Conservation (phyloP, 2,888 invertebrate species). For the Nipponacmea schrenckii region DNA sequence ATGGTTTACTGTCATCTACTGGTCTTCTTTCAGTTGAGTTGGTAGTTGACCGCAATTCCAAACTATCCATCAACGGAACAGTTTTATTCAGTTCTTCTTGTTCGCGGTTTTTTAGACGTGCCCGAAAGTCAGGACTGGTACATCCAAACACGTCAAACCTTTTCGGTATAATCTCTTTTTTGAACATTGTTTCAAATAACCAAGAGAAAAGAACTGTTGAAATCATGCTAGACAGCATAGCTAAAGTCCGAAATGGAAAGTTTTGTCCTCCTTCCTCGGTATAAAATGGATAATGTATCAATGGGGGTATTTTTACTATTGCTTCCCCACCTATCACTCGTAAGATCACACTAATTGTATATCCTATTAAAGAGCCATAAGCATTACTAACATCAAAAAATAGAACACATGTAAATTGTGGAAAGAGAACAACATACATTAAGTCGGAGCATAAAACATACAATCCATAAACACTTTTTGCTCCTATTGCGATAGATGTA, state of each 20-base stretch:
- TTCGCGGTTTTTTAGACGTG: not conserved
- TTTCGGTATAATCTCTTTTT: slow-evolving; percentile 9
- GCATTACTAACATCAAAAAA: slow-evolving; percentile 24
- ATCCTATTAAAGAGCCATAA: slow-evolving; percentile 46
- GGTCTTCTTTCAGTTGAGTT: no score
- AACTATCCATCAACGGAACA: no score
- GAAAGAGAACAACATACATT: slow-evolving; percentile 50
- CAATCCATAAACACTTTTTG: slow-evolving; percentile 43
- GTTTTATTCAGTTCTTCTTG: no score
- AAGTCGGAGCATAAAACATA: slow-evolving; percentile 45
- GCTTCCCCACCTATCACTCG: slow-evolving; percentile 89
- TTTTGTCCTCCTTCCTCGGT: slow-evolving; percentile 24
- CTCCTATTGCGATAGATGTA: slow-evolving; percentile 39
- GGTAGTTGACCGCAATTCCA: no score
- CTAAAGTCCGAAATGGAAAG: slow-evolving; percentile 33
- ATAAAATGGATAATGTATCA: slow-evolving; percentile 31
- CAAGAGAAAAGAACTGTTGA: slow-evolving; percentile 21
- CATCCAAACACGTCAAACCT: slow-evolving; percentile 13
- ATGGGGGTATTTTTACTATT: slow-evolving; percentile 73
- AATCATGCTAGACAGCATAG: slow-evolving; percentile 28
- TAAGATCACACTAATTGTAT: slow-evolving; percentile 79
- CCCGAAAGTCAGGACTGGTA: not conserved
- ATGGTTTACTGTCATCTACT: no score
- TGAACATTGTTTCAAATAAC: slow-evolving; percentile 28
- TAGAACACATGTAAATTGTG: slow-evolving; percentile 44